phyloP scores from a whole-genome alignment of 2,888 invertebrate genomes.

The Schizotus pectinicornis region DNA sequence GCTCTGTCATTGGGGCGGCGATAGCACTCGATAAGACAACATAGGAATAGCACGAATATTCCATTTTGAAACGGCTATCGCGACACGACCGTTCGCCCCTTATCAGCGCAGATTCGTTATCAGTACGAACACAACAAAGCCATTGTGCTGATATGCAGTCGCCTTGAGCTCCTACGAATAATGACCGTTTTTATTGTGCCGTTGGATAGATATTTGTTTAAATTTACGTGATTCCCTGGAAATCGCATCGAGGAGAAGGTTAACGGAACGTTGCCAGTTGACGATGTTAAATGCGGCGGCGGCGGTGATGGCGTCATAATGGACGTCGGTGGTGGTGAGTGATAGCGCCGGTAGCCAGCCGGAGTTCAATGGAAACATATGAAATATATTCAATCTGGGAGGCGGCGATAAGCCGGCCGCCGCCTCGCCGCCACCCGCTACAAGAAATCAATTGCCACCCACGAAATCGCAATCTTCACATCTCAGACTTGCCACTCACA shows the following conservation, averaged over 20 bases:
- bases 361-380: slow-evolving; percentile 62
- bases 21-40: slow-evolving; percentile 52
- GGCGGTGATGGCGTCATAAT: slow-evolving; percentile 37
- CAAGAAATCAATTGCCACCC: slow-evolving; percentile 51
- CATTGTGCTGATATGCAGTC: slow-evolving; percentile 46
- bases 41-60: slow-evolving; percentile 59
- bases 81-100: slow-evolving; percentile 53
- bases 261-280: slow-evolving; percentile 21
- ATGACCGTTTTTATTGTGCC: slow-evolving; percentile 32
- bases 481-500: neutral
- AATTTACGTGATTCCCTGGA: slow-evolving; percentile 4
- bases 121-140: slow-evolving; percentile 53
- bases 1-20: slow-evolving; percentile 52
- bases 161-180: slow-evolving; percentile 38
- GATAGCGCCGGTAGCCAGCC: slow-evolving; percentile 52
- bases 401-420: slow-evolving; percentile 64
- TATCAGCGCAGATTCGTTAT: slow-evolving; percentile 54
- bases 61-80: slow-evolving; percentile 59
- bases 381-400: slow-evolving; percentile 76
- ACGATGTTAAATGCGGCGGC: slow-evolving; percentile 35
- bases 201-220: slow-evolving; percentile 20
- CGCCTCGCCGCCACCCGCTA: slow-evolving; percentile 41
- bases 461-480: slow-evolving; percentile 17
- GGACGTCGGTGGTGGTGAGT: slow-evolving; percentile 52
- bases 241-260: slow-evolving; percentile 8